phyloP scores from a whole-genome alignment of 2,113 vertebrate species.

The Ramphastos sulfuratus region DNA sequence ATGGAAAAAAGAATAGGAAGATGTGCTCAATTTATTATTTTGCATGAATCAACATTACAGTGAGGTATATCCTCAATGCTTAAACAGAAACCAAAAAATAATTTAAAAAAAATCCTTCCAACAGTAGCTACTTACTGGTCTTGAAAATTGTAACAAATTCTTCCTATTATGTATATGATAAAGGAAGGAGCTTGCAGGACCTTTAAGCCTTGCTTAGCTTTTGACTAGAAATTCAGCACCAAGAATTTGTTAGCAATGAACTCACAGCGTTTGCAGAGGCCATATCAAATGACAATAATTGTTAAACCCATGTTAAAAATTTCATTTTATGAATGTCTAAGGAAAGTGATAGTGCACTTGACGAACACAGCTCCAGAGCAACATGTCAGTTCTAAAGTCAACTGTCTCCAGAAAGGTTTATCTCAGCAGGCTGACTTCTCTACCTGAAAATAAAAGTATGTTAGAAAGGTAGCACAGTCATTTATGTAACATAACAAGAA shows the following conservation, averaged over 20 bases:
- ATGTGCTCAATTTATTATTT: slow-evolving; percentile 17
- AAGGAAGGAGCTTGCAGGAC: slow-evolving; percentile 25
- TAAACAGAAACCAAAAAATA: slow-evolving; percentile 49
- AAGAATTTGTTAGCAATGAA: background rate
- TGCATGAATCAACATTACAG: slow-evolving; percentile 54
- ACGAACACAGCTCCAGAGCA: background rate
- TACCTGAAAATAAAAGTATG: slow-evolving; percentile 5
- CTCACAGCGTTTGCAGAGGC: background rate
- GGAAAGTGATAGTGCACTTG: background rate
- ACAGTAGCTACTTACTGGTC: slow-evolving; percentile 22
- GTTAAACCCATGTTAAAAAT: background rate
- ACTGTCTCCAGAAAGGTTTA: background rate
- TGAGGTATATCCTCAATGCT: slow-evolving; percentile 47
- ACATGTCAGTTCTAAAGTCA: background rate
- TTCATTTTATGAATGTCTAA: background rate
- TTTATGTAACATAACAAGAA: slow-evolving; percentile 11
- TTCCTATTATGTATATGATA: slow-evolving; percentile 40
- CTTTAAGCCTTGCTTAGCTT: background rate
- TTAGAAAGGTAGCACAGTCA: background rate
- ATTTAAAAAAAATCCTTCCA: slow-evolving; percentile 4
- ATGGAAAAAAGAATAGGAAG: slow-evolving; percentile 51
- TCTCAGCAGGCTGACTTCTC: background rate
- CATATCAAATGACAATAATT: background rate
- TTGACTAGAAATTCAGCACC: background rate
- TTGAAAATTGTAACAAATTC: slow-evolving; percentile 55